phyloP scores from a whole-genome alignment of 2,113 vertebrate genomes.

The Coracopsis vasa region DNA sequence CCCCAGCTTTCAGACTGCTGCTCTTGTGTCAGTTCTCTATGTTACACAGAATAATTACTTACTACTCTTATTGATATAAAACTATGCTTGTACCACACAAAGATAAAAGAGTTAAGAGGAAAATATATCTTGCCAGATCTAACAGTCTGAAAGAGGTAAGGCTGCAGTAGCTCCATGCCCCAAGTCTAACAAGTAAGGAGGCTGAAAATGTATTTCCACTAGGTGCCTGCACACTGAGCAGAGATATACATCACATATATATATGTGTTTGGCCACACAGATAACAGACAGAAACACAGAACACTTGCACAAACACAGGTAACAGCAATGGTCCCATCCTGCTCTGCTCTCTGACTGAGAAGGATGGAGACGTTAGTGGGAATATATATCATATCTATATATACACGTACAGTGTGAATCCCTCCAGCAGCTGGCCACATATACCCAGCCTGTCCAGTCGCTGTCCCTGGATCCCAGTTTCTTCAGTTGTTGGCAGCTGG shows the following conservation, averaged over 20 bases:
- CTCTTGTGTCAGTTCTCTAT: fast-evolving
- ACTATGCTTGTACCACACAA: background rate
- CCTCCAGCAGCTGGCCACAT: background rate
- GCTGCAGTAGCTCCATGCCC: background rate
- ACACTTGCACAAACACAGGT: background rate
- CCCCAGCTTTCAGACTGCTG: background rate
- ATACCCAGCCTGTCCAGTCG: background rate
- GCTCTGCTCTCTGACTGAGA: background rate
- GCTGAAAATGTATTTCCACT: background rate
- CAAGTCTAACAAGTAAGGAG: background rate
- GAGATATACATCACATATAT: background rate
- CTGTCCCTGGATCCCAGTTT: background rate
- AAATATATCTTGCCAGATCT: background rate
- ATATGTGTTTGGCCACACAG: background rate
- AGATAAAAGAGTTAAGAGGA: background rate
- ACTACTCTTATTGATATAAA: background rate
- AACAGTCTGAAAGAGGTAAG: background rate
- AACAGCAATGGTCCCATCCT: background rate
- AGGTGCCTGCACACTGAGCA: background rate
- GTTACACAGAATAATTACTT: background rate
- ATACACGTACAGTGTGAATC: background rate
- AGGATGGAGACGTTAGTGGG: background rate
- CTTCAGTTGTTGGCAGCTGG: background rate
- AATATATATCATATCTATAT: background rate
- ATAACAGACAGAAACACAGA: background rate